Evolutionary conservation across 2,888 invertebrate genomes (phyloP).

Genomic region (Platerodrilus igneus): DNA sequence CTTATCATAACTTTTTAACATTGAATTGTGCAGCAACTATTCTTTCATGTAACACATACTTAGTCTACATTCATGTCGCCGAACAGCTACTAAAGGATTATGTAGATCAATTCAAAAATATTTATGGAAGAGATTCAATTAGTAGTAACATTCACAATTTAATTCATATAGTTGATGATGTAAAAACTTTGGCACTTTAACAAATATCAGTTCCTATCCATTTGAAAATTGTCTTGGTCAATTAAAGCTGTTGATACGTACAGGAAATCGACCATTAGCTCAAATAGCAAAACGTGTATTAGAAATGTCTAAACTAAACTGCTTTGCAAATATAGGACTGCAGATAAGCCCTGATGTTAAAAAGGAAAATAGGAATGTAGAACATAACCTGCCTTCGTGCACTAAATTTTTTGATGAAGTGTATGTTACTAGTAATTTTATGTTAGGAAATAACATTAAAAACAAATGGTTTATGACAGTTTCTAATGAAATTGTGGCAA

Average conservation of each 20-base stretch:
- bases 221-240: slow-evolving; percentile 36
- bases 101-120: no score
- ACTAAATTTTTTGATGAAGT: slow-evolving; percentile 3
- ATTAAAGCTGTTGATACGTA: slow-evolving; percentile 18
- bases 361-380: slow-evolving; percentile 4
- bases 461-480: slow-evolving; percentile 23
- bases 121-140: no score
- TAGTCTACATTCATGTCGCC: not conserved
- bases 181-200: slow-evolving; percentile 33
- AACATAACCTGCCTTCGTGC: slow-evolving; percentile 1
- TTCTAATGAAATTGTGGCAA: slow-evolving; percentile 14
- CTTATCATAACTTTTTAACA: slow-evolving; percentile 12
- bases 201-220: slow-evolving; percentile 35
- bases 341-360: not conserved
- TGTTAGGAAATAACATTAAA: slow-evolving; percentile 17
- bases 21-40: slow-evolving; percentile 15
- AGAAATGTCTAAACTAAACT: slow-evolving; percentile 10
- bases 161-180: slow-evolving; percentile 32
- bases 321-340: not conserved
- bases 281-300: slow-evolving; percentile 20
- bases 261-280: slow-evolving; percentile 19
- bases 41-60: slow-evolving; percentile 2
- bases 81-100: no score
- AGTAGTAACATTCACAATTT: no score
- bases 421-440: slow-evolving; percentile 5